Evolutionary conservation across 2,888 invertebrate genomes (phyloP), one percentile per base, ranked within the genome.

Genomic region (Macaria notata): DNA sequence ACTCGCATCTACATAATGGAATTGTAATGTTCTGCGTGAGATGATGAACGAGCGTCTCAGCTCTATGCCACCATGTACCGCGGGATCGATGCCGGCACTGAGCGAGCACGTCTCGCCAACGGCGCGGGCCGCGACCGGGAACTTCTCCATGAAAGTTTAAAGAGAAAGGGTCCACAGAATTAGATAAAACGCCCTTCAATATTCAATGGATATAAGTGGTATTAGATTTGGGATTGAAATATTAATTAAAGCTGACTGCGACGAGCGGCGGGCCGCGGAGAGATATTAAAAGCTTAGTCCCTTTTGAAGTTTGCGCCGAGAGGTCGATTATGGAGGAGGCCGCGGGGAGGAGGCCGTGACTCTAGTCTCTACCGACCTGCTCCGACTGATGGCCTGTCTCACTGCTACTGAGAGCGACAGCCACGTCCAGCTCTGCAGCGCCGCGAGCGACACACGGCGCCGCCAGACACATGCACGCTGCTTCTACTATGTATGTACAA

Each of bases 121-220:
- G 29, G 59, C 56, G 51, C 52, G 49, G 54, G 56, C 45, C 46
- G 48, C 53, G 53, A 54, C 64, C 65, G 63, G 39, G 70, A 68
- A 73, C 61, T 73, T 71, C 56, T 42, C 61, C 58, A 72, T 74
- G 62, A 71, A 71, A 75, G 64, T 71, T 72, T 69, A 71, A 73
- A 70, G 61, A 64, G 71, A 59, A 60, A 63, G 66, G 69, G 66
- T 66, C 61, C 62, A 49, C 57, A 46, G 54, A 62, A 60, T 72
- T 63, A 65, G 66, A 70, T 69, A 64, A 72, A 68, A 66, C 62
- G 59, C 54, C 59, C 56, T 62, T 63, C 61, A 63, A 65, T 69
- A 70, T 64, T 64, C 65, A 66, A 58, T 61, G 62, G 60, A 50
- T 65, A 61, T 64, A 67, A 69, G 63, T 56, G 49, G 62, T 62